Evolutionary conservation across 2,888 invertebrate genomes (phyloP).

Genomic region (Tenthredo notha): DNA sequence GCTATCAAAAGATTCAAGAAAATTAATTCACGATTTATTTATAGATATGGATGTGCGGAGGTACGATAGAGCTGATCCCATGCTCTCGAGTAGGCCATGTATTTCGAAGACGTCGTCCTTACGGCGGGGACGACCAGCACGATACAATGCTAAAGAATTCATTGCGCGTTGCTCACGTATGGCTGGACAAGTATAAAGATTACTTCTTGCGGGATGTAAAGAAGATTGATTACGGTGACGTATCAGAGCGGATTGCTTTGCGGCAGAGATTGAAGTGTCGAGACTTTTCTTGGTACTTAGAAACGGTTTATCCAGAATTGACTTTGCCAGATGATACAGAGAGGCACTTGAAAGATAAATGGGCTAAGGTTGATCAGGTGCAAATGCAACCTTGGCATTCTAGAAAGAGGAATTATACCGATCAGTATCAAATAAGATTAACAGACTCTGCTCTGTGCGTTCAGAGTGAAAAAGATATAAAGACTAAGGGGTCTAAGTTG

Average conservation of each 20-base stretch:
- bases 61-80: constrained; percentile 93
- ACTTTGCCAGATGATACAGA: constrained; percentile 83
- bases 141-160: constrained; percentile 96
- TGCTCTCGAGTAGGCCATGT: constrained; percentile 98
- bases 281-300: constrained; percentile 93
- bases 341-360: constrained; percentile 81
- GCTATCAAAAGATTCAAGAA: not conserved
- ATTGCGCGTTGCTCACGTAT: constrained; percentile 94
- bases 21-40: constrained; percentile 62
- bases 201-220: constrained; percentile 87
- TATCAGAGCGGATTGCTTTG: constrained; percentile 86
- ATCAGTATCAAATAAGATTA: constrained; percentile 87
- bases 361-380: constrained; percentile 83
- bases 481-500: constrained; percentile 86
- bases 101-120: constrained; percentile 95
- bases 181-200: constrained; percentile 98
- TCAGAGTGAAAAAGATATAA: constrained; percentile 88
- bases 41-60: constrained; percentile 98
- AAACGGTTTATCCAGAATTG: constrained; percentile 91
- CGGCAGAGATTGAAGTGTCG: constrained; percentile 89
- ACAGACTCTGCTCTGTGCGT: constrained; percentile 88
- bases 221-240: constrained; percentile 87
- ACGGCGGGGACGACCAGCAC: constrained; percentile 89
- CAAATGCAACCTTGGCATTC: constrained; percentile 92
- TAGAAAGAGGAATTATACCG: constrained; percentile 87